Percentiles rank a stretch among this genome's conserved stretches.
These are phyloP conservation scores for Patella ulyssiponensis DNA, from an alignment of 2,888 invertebrate species.

Conservation along the genomic window DNA sequence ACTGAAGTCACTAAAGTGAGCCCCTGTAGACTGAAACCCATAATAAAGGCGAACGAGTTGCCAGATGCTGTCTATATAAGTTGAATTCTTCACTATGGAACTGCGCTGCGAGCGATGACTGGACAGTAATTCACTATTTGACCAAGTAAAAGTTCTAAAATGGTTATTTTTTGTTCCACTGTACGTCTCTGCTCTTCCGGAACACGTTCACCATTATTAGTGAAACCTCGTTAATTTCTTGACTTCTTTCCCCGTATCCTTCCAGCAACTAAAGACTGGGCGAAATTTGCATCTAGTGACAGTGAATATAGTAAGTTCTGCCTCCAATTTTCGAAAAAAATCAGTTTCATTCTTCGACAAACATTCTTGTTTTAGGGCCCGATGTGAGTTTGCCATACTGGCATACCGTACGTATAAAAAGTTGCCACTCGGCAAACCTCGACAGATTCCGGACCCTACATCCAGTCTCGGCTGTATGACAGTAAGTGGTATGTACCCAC, in stretches of 20 bases:
- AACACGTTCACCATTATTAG: not conserved
- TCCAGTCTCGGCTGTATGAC: too few relatives aligned
- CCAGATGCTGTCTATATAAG: conserved; percentile 6
- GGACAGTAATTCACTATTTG: conserved; percentile 25
- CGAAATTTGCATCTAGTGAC: conserved; percentile 30
- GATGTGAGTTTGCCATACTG: too few relatives aligned
- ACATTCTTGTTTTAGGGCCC: too few relatives aligned
- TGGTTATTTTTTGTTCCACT: conserved; percentile 16
- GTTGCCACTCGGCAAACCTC: too few relatives aligned
- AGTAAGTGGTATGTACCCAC: too few relatives aligned
- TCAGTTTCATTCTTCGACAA: too few relatives aligned
- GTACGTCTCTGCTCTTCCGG: not conserved
- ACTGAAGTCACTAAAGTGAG: conserved; percentile 1
- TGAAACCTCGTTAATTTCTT: conserved; percentile 9
- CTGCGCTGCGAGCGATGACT: conserved; percentile 27
- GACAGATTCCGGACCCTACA: too few relatives aligned
- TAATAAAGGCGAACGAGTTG: not conserved
- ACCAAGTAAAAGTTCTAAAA: conserved; percentile 4
- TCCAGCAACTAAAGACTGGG: conserved; percentile 28
- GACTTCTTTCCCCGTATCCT: conserved; percentile 15
- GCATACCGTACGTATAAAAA: too few relatives aligned
- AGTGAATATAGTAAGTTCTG: too few relatives aligned
- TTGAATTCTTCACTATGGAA: too few relatives aligned
- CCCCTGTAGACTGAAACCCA: not conserved
- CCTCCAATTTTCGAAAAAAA: too few relatives aligned